Percentiles rank a stretch among this genome's conserved stretches.
These are phyloP conservation scores for Penaeus chinensis DNA, from an alignment of 1,140 invertebrate genomes.

Conservation along the genomic window DNA sequence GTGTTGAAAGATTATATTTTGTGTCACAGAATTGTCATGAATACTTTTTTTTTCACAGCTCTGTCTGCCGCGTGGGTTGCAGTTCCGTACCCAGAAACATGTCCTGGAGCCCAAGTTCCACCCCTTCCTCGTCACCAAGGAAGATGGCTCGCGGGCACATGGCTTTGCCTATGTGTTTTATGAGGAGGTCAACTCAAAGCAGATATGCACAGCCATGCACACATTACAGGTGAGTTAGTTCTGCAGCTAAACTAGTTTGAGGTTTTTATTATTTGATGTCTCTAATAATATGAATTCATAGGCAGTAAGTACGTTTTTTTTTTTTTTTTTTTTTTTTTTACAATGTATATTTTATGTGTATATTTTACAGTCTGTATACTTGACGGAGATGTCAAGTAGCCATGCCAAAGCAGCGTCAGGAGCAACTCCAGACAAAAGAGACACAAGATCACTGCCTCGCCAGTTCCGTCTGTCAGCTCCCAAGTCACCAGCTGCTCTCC, in stretches of 20 bases:
- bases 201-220: constrained; percentile 94
- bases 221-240: constrained; percentile 80
- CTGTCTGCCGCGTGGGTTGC: constrained; percentile 90
- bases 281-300: too few species aligned
- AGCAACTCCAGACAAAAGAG: constrained; percentile 71
- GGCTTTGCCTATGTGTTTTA: constrained; percentile 95
- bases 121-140: constrained; percentile 95
- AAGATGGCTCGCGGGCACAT: constrained; percentile 93
- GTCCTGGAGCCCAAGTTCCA: constrained; percentile 90
- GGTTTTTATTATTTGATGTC: too few species aligned
- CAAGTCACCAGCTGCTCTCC: constrained; percentile 80
- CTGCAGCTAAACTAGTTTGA: neutral
- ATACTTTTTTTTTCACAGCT: constrained; percentile 76
- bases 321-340: too few species aligned
- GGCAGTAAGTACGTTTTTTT: too few species aligned
- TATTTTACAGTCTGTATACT: constrained; percentile 82
- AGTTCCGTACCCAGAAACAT: constrained; percentile 95
- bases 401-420: constrained; percentile 65
- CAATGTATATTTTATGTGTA: too few species aligned
- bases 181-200: constrained; percentile 91
- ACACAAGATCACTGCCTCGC: constrained; percentile 83
- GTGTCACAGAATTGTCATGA: too few species aligned
- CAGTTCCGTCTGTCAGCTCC: constrained; percentile 87
- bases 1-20: too few species aligned
- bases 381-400: constrained; percentile 86